Evolutionary conservation across 2,113 vertebrate species (phyloP).

Genomic region (Lutjanus erythropterus): DNA sequence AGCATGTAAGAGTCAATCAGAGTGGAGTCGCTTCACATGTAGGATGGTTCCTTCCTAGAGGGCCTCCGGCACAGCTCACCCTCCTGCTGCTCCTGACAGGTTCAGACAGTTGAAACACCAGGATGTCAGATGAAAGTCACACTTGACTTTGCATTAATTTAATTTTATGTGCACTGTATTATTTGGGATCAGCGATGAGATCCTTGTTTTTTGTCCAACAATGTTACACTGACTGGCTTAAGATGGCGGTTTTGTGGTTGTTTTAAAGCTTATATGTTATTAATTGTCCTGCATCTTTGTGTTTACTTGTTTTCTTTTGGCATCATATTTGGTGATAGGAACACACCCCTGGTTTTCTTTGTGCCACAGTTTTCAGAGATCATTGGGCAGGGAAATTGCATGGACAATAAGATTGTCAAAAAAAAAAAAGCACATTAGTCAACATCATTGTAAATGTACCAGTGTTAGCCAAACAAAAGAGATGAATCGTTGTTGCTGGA

Average conservation of each 20-base stretch:
- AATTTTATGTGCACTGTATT: neutral
- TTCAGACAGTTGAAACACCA: neutral
- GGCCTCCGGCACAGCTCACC: constrained; percentile 11
- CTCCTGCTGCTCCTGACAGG: constrained; percentile 25
- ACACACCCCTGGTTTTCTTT: neutral
- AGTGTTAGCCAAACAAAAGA: neutral
- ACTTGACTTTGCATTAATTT: neutral
- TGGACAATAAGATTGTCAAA: too few species aligned
- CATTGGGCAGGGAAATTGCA: neutral
- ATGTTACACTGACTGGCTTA: neutral
- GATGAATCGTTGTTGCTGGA: too few species aligned
- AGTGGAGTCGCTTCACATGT: constrained; percentile 16
- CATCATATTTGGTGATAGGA: neutral
- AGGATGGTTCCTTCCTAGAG: constrained; percentile 1
- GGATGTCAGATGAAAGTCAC: neutral
- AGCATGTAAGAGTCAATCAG: constrained; percentile 33
- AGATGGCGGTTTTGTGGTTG: neutral
- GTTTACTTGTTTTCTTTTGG: neutral
- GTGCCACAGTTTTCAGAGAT: neutral
- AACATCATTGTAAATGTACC: neutral
- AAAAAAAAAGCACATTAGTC: too few species aligned
- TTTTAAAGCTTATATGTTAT: neutral
- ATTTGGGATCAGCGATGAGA: neutral
- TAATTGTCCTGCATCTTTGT: neutral
- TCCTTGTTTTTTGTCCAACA: neutral